Percentiles rank a stretch among this genome's conserved stretches.
Conservation (phyloP, 1,140 invertebrate species). For the Acromyrmex charruanus region DNA sequence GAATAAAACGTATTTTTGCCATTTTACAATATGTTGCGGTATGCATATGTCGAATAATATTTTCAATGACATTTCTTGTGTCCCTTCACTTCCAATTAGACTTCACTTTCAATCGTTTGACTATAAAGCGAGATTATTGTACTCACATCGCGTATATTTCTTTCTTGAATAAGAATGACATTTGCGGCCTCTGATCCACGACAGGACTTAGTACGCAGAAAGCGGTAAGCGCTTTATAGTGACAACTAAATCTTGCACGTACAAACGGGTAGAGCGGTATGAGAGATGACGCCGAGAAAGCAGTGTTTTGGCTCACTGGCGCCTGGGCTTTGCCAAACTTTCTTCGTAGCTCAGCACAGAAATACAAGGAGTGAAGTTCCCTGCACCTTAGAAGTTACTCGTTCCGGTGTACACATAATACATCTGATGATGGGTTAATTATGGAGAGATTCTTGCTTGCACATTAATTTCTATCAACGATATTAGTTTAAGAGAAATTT, state of each 20-base stretch:
- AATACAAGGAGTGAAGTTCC: constrained; percentile 35
- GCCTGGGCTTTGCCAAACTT: constrained; percentile 63
- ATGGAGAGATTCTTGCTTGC: background rate
- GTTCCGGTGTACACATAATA: constrained; percentile 29
- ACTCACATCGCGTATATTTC: constrained; percentile 4
- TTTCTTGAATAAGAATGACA: constrained; percentile 46
- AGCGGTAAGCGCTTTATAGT: constrained; percentile 65
- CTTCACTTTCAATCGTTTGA: background rate
- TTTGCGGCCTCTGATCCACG: constrained; percentile 58
- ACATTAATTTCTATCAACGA: background rate
- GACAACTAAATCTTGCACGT: constrained; percentile 62
- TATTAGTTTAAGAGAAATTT: background rate
- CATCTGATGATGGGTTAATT: constrained; percentile 29
- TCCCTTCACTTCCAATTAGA: background rate
- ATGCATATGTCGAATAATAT: background rate
- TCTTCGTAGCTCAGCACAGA: constrained; percentile 40
- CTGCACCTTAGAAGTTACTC: constrained; percentile 7
- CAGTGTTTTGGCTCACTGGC: constrained; percentile 29
- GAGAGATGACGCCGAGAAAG: constrained; percentile 17
- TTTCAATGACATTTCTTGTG: constrained; percentile 4
- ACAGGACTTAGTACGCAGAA: constrained; percentile 36
- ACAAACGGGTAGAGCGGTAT: constrained; percentile 25
- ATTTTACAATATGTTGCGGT: background rate
- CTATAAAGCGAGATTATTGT: constrained; percentile 3
- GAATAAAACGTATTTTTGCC: background rate